Evolutionary conservation across 2,888 invertebrate genomes (phyloP).

Genomic region (Drosophila affinis): DNA sequence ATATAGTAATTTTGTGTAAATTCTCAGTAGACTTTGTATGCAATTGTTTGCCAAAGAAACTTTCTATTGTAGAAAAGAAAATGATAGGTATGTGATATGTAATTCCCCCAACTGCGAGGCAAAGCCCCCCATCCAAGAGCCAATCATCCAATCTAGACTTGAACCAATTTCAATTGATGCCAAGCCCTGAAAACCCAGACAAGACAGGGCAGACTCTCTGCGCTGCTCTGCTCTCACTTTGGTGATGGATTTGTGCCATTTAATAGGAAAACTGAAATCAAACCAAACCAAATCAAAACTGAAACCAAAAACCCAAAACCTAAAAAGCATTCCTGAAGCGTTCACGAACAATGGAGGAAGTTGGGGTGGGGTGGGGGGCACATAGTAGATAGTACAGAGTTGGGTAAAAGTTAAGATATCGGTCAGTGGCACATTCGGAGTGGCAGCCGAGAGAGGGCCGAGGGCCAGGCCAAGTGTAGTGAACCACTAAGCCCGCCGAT

Average conservation of each 20-base stretch:
- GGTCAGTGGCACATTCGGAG: slow-evolving; percentile 72
- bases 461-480: slow-evolving; percentile 32
- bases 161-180: slow-evolving; percentile 55
- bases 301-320: slow-evolving; percentile 26
- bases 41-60: background rate
- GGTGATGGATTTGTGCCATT: slow-evolving; percentile 63
- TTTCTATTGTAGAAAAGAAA: background rate
- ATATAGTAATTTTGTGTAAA: too few relatives aligned
- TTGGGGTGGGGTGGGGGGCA: background rate
- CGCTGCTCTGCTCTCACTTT: slow-evolving; percentile 39
- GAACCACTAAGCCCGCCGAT: slow-evolving; percentile 34
- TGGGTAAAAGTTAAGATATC: slow-evolving; percentile 76
- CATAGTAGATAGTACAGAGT: slow-evolving; percentile 45
- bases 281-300: slow-evolving; percentile 17
- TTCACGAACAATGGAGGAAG: slow-evolving; percentile 57
- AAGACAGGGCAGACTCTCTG: background rate
- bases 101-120: slow-evolving; percentile 8
- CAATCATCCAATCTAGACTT: slow-evolving; percentile 41
- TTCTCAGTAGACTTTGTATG: too few relatives aligned
- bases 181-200: slow-evolving; percentile 44
- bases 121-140: background rate
- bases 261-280: slow-evolving; percentile 49
- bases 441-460: slow-evolving; percentile 24
- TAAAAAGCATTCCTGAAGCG: slow-evolving; percentile 49
- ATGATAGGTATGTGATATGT: background rate